Percentiles rank a stretch among this genome's conserved stretches.
Conservation (phyloP, 2,888 invertebrate species). For the Ichneumoninae sp. region DNA sequence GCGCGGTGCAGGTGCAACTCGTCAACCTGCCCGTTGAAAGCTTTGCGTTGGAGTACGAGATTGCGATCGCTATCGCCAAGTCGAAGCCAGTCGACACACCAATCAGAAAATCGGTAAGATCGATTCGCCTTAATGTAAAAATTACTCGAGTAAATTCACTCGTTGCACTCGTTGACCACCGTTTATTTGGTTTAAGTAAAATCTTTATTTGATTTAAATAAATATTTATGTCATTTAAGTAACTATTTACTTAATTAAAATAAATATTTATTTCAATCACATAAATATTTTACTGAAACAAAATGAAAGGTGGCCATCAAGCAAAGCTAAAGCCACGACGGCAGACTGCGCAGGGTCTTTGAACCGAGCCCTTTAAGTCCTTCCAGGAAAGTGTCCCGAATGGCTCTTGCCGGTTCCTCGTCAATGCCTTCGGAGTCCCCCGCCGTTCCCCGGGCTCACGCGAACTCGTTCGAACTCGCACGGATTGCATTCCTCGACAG, state of each 20-base stretch:
- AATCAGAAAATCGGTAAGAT: constrained; percentile 2
- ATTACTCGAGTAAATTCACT: not conserved
- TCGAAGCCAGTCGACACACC: not conserved
- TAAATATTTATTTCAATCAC: too few species aligned
- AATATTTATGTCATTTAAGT: too few species aligned
- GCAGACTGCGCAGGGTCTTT: constrained; percentile 14
- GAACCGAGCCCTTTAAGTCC: constrained; percentile 25
- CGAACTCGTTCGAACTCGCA: constrained; percentile 46
- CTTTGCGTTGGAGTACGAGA: constrained; percentile 44
- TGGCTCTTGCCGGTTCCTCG: constrained; percentile 29
- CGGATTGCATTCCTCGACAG: constrained; percentile 52
- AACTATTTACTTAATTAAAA: too few species aligned
- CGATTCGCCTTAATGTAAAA: not conserved
- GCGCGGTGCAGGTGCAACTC: constrained; percentile 45
- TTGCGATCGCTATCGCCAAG: constrained; percentile 2
- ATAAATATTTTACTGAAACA: too few species aligned
- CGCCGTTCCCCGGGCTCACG: constrained; percentile 1
- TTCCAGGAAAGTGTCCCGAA: constrained; percentile 53
- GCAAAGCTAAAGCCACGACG: not conserved
- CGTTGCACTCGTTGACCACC: not conserved
- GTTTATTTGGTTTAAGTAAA: too few species aligned
- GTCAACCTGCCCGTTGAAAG: constrained; percentile 26
- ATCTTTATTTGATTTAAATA: too few species aligned
- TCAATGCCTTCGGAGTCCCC: constrained; percentile 5
- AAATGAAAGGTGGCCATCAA: not conserved